Evolutionary conservation across 2,113 vertebrate genomes (phyloP).

Genomic region (rat (Rattus norvegicus)): GRCr8 NC_086039.1:135195501-135196000

Average conservation of each 20-base stretch:
- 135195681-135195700: conserved; percentile 5
- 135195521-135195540: conserved; percentile 77
- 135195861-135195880: too few relatives aligned
- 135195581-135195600: conserved; percentile 37
- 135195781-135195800: conserved; percentile 13
- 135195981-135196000: too few relatives aligned
- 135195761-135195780: conserved; percentile 49
- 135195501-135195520: conserved; percentile 55
- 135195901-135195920: too few relatives aligned
- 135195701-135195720: background rate
- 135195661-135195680: conserved; percentile 39
- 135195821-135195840: too few relatives aligned
- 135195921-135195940: too few relatives aligned
- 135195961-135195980: too few relatives aligned
- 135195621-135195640: background rate
- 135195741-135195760: conserved; percentile 31
- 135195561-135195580: background rate
- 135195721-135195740: background rate
- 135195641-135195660: conserved; percentile 40
- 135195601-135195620: conserved; percentile 6
- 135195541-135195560: conserved; percentile 75
- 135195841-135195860: too few relatives aligned
- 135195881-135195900: too few relatives aligned
- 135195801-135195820: too few relatives aligned
- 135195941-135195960: too few relatives aligned